A percentile compares a stretch with the other conserved stretches of the same genome.
These are phyloP conservation scores for Amphipyra berbera DNA, from an alignment of 2,888 invertebrate species.

Conservation along the genomic window DNA sequence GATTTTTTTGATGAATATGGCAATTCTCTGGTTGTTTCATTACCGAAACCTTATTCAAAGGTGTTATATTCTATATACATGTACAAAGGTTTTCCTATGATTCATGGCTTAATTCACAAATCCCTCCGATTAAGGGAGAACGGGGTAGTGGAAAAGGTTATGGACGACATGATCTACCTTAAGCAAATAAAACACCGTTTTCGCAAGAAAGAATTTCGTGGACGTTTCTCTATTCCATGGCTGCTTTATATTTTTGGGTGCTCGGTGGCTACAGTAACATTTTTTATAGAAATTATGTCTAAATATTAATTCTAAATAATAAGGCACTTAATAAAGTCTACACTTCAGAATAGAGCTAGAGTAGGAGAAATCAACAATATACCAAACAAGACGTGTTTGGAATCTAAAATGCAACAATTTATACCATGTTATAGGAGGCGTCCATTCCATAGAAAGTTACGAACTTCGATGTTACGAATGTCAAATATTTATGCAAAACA, in stretches of 20 bases:
- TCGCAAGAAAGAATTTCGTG: constrained; percentile 22
- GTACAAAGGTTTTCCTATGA: constrained; percentile 76
- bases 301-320: constrained; percentile 4
- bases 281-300: constrained; percentile 58
- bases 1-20: constrained; percentile 65
- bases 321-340: not conserved
- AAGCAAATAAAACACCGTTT: constrained; percentile 48
- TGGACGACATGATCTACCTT: constrained; percentile 50
- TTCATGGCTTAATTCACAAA: constrained; percentile 53
- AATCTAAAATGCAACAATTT: no score
- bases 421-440: no score
- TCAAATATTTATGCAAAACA: no score
- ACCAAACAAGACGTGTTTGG: no score
- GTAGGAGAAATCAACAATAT: no score
- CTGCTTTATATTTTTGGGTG: constrained; percentile 61
- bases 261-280: constrained; percentile 52
- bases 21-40: constrained; percentile 47
- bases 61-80: constrained; percentile 71
- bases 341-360: no score
- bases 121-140: constrained; percentile 68
- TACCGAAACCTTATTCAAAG: constrained; percentile 64
- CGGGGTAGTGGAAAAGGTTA: constrained; percentile 64
- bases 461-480: no score
- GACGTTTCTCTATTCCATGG: constrained; percentile 67
- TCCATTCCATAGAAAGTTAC: no score